Conservation (phyloP, 2,888 invertebrate genomes). For the Criorhina ranunculi region DNA sequence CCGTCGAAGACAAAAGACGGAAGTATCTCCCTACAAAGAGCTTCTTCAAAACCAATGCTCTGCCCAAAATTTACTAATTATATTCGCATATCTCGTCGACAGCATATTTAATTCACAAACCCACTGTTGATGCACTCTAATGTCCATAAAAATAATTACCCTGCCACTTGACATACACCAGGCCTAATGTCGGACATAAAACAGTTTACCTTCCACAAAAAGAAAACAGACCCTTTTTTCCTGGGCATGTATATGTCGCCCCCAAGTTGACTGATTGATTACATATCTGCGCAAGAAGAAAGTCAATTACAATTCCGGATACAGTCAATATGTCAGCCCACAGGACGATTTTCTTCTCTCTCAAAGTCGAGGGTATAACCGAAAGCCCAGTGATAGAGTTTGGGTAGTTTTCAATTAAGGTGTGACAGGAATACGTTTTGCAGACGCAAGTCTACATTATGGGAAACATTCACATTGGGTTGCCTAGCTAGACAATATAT, state of each 20-base stretch:
- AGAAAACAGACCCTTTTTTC: conserved; percentile 35
- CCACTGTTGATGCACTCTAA: conserved; percentile 52
- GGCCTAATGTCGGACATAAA: conserved; percentile 58
- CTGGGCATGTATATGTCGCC: background rate
- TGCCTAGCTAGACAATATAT: conserved; percentile 43
- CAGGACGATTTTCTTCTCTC: conserved; percentile 52
- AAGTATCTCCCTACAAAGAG: no score
- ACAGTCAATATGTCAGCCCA: conserved; percentile 74
- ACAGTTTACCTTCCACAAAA: conserved; percentile 66
- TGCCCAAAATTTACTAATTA: conserved; percentile 43
- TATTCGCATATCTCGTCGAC: conserved; percentile 14
- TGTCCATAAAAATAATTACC: conserved; percentile 66
- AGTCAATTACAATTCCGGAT: conserved; percentile 76
- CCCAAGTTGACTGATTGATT: conserved; percentile 75
- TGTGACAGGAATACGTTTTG: conserved; percentile 75
- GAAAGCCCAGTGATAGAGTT: conserved; percentile 60
- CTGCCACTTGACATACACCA: conserved; percentile 61
- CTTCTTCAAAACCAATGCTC: no score
- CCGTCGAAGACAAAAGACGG: no score
- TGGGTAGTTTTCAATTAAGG: conserved; percentile 76
- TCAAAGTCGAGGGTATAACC: conserved; percentile 19
- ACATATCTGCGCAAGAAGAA: conserved; percentile 71
- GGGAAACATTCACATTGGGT: conserved; percentile 57
- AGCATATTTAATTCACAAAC: conserved; percentile 4
- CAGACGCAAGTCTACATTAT: conserved; percentile 69